These are phyloP conservation scores for Percopsis omiscomaycus DNA, from an alignment of 2,797 vertebrate genomes.

Conservation along the genomic window DNA sequence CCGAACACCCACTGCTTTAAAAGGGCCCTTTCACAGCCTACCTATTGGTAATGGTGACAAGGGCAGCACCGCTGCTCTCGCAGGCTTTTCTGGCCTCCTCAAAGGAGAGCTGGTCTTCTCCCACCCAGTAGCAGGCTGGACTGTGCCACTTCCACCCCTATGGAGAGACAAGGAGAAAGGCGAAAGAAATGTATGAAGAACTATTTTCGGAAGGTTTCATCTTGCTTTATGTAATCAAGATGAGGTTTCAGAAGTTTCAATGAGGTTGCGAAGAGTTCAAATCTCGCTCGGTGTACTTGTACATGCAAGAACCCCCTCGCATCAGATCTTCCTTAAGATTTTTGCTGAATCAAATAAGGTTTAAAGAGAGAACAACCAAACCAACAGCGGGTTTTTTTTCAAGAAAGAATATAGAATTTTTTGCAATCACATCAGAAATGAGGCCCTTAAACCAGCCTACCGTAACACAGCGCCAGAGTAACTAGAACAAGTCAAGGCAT, in stretches of 20 bases:
- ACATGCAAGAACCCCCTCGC: no score
- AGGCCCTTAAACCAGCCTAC: not conserved
- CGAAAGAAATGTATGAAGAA: not conserved
- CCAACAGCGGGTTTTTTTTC: not conserved
- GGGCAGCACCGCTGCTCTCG: slow-evolving; percentile 75
- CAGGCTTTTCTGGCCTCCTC: slow-evolving; percentile 85
- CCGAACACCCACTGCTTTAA: no score
- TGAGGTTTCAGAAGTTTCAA: not conserved
- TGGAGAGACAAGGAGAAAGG: not conserved
- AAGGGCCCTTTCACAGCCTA: slow-evolving; percentile 39
- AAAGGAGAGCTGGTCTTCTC: slow-evolving; percentile 84
- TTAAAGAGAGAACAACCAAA: not conserved
- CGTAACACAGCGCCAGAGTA: slow-evolving; percentile 13
- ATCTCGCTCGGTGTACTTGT: no score
- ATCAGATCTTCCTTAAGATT: no score
- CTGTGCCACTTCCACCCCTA: slow-evolving; percentile 98
- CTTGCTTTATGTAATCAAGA: no score
- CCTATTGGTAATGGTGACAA: slow-evolving; percentile 92
- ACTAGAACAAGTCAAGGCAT: slow-evolving; percentile 31
- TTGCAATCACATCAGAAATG: slow-evolving; percentile 10
- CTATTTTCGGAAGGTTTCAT: no score
- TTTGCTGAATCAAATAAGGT: no score
- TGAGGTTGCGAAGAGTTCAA: not conserved
- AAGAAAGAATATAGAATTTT: not conserved
- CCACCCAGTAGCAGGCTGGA: slow-evolving; percentile 92